A percentile compares a stretch with the other conserved stretches of the same genome.
Conservation (phyloP, 2,113 vertebrate genomes). For the western clawed frog (Xenopus tropicalis) region DNA sequence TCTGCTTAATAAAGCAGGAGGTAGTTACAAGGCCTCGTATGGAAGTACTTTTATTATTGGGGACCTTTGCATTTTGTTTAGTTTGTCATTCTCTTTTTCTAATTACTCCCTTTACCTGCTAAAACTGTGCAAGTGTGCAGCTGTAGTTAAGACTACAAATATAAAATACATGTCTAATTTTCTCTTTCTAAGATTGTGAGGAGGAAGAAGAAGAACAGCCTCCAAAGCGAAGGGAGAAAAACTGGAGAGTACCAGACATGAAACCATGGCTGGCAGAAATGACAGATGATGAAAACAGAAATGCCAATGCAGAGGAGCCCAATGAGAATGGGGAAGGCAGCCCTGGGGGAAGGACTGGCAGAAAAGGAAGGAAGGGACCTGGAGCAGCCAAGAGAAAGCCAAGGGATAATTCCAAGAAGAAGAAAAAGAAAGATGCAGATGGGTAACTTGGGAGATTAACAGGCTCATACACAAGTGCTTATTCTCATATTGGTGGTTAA, state of each 20-base stretch:
- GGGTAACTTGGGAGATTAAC: neutral
- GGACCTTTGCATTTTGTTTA: too few species aligned
- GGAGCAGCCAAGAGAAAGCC: constrained; percentile 24
- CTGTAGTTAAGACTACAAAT: too few species aligned
- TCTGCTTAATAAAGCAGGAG: too few species aligned
- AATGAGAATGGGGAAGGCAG: constrained; percentile 19
- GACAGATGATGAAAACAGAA: constrained; percentile 13
- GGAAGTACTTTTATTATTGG: too few species aligned
- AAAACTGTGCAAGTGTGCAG: too few species aligned
- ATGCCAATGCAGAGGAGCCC: constrained; percentile 4
- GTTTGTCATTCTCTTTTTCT: too few species aligned
- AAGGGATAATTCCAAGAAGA: constrained; percentile 23
- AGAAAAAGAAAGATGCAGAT: constrained; percentile 26
- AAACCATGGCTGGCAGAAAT: constrained; percentile 37
- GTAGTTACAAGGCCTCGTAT: too few species aligned
- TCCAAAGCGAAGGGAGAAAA: constrained; percentile 37
- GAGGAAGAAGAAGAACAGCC: constrained; percentile 24
- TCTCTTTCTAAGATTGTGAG: constrained; percentile 16
- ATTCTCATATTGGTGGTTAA: neutral
- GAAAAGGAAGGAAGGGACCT: constrained; percentile 15
- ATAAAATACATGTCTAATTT: too few species aligned
- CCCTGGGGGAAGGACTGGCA: constrained; percentile 12
- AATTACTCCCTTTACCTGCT: too few species aligned
- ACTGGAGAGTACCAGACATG: constrained; percentile 35
- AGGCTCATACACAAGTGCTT: neutral